Percentiles rank a stretch among this genome's conserved stretches.
phyloP scores from a whole-genome alignment of 2,888 invertebrate species.

The Lycia hirtaria region DNA sequence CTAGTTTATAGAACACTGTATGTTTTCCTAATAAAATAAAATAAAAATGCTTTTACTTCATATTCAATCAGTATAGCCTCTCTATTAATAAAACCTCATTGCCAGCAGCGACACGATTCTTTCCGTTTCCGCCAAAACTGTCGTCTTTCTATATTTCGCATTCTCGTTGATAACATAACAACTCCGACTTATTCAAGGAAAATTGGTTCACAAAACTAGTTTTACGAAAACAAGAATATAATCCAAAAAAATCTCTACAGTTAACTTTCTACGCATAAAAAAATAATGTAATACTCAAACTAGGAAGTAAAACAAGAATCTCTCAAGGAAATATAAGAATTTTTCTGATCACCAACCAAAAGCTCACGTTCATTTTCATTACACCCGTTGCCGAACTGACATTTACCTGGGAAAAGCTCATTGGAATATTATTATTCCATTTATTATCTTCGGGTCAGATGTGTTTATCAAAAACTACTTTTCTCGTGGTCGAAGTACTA shows the following conservation, averaged over 20 bases:
- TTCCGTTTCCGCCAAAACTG: too few relatives aligned
- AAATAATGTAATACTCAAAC: neutral
- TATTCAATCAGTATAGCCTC: too few relatives aligned
- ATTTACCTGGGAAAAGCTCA: neutral
- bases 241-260: neutral
- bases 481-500: conserved; percentile 1
- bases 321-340: conserved; percentile 2
- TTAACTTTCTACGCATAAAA: neutral
- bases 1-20: too few relatives aligned
- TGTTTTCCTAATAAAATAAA: too few relatives aligned
- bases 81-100: too few relatives aligned
- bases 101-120: too few relatives aligned
- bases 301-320: conserved; percentile 1
- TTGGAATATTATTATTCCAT: conserved; percentile 4
- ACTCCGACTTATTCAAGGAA: too few relatives aligned
- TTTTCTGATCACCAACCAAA: conserved; percentile 5
- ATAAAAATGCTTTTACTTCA: too few relatives aligned
- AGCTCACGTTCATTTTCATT: conserved; percentile 3
- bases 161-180: too few relatives aligned
- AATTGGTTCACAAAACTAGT: neutral
- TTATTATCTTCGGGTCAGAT: conserved; percentile 1
- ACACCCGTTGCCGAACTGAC: neutral
- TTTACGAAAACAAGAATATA: neutral
- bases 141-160: too few relatives aligned
- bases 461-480: conserved; percentile 4